phyloP scores from a whole-genome alignment of 2,888 invertebrate species.

The Choristoneura rosaceana region DNA sequence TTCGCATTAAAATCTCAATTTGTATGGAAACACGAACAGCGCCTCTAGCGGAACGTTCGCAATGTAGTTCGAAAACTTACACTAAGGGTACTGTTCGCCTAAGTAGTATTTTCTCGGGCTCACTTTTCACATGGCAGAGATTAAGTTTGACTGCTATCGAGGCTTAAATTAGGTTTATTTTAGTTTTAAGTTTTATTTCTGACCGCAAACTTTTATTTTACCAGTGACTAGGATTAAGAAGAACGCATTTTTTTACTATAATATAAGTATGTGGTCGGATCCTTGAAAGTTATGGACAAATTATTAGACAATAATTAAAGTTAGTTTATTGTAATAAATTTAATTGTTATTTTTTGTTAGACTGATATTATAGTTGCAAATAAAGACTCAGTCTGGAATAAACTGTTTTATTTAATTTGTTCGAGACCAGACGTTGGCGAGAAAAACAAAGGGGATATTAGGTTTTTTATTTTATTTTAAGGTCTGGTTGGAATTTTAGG shows the following conservation, averaged over 20 bases:
- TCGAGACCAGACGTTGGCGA: too few relatives aligned
- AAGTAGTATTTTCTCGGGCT: too few relatives aligned
- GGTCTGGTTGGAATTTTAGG: too few relatives aligned
- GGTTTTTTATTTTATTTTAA: too few relatives aligned
- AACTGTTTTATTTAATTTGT: background rate
- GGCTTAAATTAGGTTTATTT: constrained; percentile 14
- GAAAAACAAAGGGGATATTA: background rate
- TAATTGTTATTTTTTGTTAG: constrained; percentile 42
- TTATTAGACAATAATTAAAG: background rate
- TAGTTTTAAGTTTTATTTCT: constrained; percentile 23
- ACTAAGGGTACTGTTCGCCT: too few relatives aligned
- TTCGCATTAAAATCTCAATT: too few relatives aligned
- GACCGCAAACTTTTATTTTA: constrained; percentile 40
- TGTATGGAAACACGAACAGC: too few relatives aligned
- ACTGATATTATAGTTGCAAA: constrained; percentile 49
- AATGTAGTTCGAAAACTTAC: too few relatives aligned
- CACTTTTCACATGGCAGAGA: too few relatives aligned
- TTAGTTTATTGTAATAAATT: background rate
- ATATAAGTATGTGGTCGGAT: constrained; percentile 38
- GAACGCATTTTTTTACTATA: background rate
- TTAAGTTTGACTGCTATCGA: constrained; percentile 25
- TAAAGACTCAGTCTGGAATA: constrained; percentile 14
- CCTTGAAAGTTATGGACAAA: constrained; percentile 46
- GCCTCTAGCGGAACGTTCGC: too few relatives aligned
- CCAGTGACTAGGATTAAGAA: constrained; percentile 4